Evolutionary conservation across 2,888 invertebrate genomes (phyloP).

Genomic region (Drosophila affinis): DNA sequence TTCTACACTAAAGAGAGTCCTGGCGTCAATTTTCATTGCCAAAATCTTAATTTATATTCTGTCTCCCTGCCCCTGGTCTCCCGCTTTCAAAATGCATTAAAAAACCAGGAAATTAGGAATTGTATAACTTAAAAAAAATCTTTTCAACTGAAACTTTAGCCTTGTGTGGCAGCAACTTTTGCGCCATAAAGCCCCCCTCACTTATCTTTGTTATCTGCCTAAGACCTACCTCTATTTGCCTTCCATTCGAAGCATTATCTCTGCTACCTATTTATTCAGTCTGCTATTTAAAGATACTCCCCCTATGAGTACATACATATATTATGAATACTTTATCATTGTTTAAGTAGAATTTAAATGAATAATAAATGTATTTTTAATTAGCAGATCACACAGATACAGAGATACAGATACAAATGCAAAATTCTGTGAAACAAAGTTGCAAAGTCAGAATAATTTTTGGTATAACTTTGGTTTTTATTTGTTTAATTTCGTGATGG

Average conservation of each 20-base stretch:
- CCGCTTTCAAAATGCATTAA: not conserved
- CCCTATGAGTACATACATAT: conserved; percentile 7
- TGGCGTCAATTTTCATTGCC: too few relatives aligned
- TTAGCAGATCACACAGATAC: conserved; percentile 13
- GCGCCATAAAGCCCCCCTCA: not conserved
- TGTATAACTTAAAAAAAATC: not conserved
- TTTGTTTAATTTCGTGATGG: not conserved
- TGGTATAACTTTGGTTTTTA: not conserved
- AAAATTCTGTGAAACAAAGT: not conserved
- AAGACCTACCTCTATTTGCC: conserved; percentile 9
- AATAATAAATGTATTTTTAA: conserved; percentile 38
- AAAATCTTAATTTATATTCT: too few relatives aligned
- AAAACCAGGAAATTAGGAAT: not conserved
- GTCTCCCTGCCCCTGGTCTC: too few relatives aligned
- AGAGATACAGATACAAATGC: conserved; percentile 1
- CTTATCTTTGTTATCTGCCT: not conserved
- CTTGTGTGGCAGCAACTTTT: not conserved
- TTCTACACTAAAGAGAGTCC: not conserved
- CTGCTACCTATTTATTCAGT: conserved; percentile 19
- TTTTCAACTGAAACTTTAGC: not conserved
- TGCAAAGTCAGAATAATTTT: not conserved
- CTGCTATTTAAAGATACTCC: not conserved
- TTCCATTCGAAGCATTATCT: conserved; percentile 14
- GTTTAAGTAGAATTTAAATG: conserved; percentile 21
- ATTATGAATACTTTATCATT: conserved; percentile 30